phyloP scores from a whole-genome alignment of 2,888 invertebrate species.

The Drymonia ruficornis region DNA sequence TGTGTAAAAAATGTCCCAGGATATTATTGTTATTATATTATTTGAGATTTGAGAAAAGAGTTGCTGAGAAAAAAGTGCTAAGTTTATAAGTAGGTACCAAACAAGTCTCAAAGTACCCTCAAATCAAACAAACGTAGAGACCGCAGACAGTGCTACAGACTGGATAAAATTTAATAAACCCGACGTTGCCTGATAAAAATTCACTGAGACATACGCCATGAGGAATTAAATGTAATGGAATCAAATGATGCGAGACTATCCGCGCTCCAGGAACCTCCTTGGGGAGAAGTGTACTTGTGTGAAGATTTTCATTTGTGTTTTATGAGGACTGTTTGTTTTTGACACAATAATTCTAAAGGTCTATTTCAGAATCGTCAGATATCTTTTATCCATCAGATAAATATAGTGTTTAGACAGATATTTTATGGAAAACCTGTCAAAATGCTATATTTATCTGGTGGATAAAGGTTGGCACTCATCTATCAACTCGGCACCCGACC shows the following conservation, averaged over 20 bases:
- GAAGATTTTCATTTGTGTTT: background rate
- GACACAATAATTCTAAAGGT: too few relatives aligned
- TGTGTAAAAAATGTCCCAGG: too few relatives aligned
- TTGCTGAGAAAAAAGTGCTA: too few relatives aligned
- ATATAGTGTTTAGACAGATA: too few relatives aligned
- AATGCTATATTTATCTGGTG: too few relatives aligned
- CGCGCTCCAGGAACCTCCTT: background rate
- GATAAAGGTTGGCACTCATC: too few relatives aligned
- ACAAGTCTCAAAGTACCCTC: conserved; percentile 4
- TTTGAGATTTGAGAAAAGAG: too few relatives aligned
- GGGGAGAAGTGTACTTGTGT: background rate
- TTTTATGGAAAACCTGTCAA: too few relatives aligned
- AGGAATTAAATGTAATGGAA: conserved; percentile 70
- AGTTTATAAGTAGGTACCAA: background rate
- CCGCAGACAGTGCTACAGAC: conserved; percentile 58
- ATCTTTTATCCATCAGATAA: too few relatives aligned
- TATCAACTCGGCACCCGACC: too few relatives aligned
- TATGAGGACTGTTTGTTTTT: background rate
- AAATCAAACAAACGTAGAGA: conserved; percentile 37
- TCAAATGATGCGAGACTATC: conserved; percentile 58
- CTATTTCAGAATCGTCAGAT: too few relatives aligned
- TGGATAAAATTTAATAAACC: conserved; percentile 73
- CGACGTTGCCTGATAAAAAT: conserved; percentile 60
- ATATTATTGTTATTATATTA: too few relatives aligned
- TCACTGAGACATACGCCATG: conserved; percentile 64